A percentile compares a stretch with the other conserved stretches of the same genome.
Evolutionary conservation across 2,797 vertebrate species (phyloP).

Genomic region (Geotrypetes seraphini): DNA sequence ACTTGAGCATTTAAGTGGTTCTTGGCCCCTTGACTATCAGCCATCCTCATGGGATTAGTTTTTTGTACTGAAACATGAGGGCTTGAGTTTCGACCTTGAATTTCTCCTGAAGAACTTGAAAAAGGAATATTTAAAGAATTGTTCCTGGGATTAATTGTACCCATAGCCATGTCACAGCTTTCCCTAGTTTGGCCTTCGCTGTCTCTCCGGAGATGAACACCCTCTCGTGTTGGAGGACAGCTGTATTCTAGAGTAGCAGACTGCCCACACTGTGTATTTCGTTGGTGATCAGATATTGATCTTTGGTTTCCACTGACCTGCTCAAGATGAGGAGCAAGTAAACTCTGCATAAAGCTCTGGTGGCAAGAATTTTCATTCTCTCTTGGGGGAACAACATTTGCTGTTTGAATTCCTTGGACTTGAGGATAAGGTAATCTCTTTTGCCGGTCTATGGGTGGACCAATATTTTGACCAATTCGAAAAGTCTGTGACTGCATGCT

Average conservation of each 20-base stretch:
- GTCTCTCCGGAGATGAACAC: slow-evolving; percentile 55
- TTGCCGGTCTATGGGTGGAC: slow-evolving; percentile 68
- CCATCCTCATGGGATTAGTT: slow-evolving; percentile 70
- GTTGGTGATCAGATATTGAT: slow-evolving; percentile 69
- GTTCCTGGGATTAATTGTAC: slow-evolving; percentile 54
- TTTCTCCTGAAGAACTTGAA: slow-evolving; percentile 70
- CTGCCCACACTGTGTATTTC: slow-evolving; percentile 76
- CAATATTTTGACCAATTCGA: slow-evolving; percentile 66
- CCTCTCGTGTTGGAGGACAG: slow-evolving; percentile 65
- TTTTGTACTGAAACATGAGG: slow-evolving; percentile 84
- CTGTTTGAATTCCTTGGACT: slow-evolving; percentile 70
- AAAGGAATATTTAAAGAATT: slow-evolving; percentile 60
- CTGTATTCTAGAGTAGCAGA: slow-evolving; percentile 81
- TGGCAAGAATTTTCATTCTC: slow-evolving; percentile 83
- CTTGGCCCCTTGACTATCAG: slow-evolving; percentile 78
- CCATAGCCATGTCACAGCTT: slow-evolving; percentile 63
- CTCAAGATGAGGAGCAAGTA: slow-evolving; percentile 81
- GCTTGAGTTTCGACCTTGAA: slow-evolving; percentile 84
- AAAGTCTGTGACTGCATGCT: slow-evolving; percentile 79
- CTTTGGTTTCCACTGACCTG: slow-evolving; percentile 67
- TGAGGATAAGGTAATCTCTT: slow-evolving; percentile 74
- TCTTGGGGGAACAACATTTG: slow-evolving; percentile 56
- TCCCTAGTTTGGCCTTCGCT: slow-evolving; percentile 55
- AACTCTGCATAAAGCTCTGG: slow-evolving; percentile 93
- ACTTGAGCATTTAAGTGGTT: slow-evolving; percentile 80